A percentile compares a stretch with the other conserved stretches of the same genome.
Evolutionary conservation across 2,113 vertebrate species (phyloP).

Genomic region (Crotophaga sulcirostris): DNA sequence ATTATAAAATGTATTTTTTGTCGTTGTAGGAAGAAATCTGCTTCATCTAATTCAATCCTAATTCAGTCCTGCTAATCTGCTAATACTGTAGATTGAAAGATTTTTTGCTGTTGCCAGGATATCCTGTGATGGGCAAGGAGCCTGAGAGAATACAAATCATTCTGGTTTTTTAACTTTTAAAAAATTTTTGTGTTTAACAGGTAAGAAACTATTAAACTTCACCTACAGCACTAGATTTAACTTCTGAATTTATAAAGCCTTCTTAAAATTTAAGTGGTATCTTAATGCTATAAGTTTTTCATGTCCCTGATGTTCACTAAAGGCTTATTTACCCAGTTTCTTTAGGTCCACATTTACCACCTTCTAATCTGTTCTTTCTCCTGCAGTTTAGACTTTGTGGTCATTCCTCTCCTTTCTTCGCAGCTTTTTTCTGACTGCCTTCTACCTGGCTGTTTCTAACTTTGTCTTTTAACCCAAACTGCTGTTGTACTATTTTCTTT

Average conservation of each 20-base stretch:
- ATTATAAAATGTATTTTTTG: slow-evolving; percentile 36
- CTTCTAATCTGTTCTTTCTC: background rate
- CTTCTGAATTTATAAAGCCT: background rate
- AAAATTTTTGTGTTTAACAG: slow-evolving; percentile 83
- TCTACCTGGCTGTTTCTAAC: background rate
- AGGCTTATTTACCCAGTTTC: background rate
- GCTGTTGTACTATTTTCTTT: background rate
- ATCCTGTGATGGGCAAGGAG: slow-evolving; percentile 95
- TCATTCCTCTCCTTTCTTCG: background rate
- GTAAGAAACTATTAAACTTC: slow-evolving; percentile 75
- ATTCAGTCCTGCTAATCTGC: slow-evolving; percentile 64
- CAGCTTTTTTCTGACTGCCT: background rate
- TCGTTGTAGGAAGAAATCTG: slow-evolving; percentile 70
- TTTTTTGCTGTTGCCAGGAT: slow-evolving; percentile 75
- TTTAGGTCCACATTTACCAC: background rate
- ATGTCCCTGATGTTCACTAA: background rate
- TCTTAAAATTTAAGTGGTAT: background rate
- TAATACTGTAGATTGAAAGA: slow-evolving; percentile 71
- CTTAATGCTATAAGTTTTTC: background rate
- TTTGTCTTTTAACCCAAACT: background rate
- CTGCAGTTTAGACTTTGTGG: background rate
- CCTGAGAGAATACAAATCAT: slow-evolving; percentile 82
- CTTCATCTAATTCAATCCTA: slow-evolving; percentile 57
- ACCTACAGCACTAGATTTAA: background rate
- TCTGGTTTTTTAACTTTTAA: slow-evolving; percentile 84